A percentile compares a stretch with the other conserved stretches of the same genome.
These are phyloP conservation scores for Daubentonia madagascariensis DNA, from an alignment of 2,113 vertebrate genomes.

Conservation along the genomic window DNA sequence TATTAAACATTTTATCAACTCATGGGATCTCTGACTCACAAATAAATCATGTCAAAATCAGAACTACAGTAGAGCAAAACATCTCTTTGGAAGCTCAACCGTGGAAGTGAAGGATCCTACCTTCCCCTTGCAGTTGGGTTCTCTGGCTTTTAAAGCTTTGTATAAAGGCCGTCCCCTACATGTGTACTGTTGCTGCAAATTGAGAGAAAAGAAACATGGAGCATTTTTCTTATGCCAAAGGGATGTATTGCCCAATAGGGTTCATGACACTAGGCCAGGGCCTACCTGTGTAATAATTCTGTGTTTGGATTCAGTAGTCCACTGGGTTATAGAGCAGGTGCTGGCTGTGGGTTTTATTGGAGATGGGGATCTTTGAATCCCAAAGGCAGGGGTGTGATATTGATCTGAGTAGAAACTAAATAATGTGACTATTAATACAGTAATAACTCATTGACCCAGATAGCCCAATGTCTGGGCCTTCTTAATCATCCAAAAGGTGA, in stretches of 20 bases:
- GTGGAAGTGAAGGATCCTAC: not conserved
- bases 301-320: not conserved
- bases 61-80: not conserved
- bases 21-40: conserved; percentile 38
- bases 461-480: not conserved
- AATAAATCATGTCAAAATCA: not conserved
- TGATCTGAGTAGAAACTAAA: not conserved
- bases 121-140: not conserved
- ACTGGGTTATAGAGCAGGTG: not conserved
- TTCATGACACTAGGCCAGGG: not conserved
- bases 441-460: not conserved
- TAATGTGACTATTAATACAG: not conserved
- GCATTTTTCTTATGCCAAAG: not conserved
- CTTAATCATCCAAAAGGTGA: not conserved
- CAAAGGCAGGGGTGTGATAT: not conserved
- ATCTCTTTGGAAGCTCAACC: not conserved
- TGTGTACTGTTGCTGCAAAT: not conserved
- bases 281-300: conserved; percentile 11
- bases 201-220: not conserved
- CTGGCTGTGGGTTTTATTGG: not conserved
- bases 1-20: conserved; percentile 24
- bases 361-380: not conserved
- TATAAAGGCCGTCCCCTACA: not conserved
- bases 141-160: not conserved
- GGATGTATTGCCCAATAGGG: not conserved